phyloP scores from a whole-genome alignment of 2,113 vertebrate species.

The Uria aalge region DNA sequence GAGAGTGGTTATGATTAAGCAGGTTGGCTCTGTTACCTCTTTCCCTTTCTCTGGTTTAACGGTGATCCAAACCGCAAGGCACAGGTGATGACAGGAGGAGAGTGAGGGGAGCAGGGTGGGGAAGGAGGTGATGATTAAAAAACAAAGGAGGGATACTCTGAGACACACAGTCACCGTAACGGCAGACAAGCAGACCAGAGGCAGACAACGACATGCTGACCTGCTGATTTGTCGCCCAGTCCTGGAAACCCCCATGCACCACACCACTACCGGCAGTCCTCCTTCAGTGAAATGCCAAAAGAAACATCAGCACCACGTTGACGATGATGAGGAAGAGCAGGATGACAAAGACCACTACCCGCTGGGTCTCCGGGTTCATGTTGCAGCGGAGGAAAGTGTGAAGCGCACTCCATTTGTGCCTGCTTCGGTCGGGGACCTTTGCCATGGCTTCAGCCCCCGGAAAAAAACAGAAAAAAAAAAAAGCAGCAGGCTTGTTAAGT shows the following conservation, averaged over 20 bases:
- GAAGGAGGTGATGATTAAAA: background rate
- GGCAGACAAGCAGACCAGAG: constrained; percentile 52
- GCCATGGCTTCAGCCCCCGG: constrained; percentile 71
- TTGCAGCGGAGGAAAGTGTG: constrained; percentile 91
- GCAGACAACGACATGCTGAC: constrained; percentile 65
- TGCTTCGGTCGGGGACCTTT: constrained; percentile 75
- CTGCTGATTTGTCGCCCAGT: constrained; percentile 55
- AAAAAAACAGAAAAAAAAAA: background rate
- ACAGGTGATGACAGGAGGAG: constrained; percentile 29
- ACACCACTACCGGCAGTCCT: constrained; percentile 23
- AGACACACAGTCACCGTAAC: constrained; percentile 55
- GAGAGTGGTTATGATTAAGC: background rate
- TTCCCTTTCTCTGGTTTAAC: background rate
- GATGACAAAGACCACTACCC: constrained; percentile 92
- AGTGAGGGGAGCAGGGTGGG: constrained; percentile 20
- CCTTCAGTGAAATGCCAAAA: constrained; percentile 91
- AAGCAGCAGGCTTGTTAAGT: background rate
- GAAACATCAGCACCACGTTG: constrained; percentile 96
- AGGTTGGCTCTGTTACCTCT: background rate
- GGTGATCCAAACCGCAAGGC: constrained; percentile 20
- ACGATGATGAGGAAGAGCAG: constrained; percentile 95
- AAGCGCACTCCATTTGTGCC: constrained; percentile 77
- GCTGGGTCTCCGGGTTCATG: constrained; percentile 92
- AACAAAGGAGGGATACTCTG: constrained; percentile 9
- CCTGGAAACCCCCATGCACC: constrained; percentile 46